phyloP scores from a whole-genome alignment of 2,888 invertebrate species.

The Aricia artaxerxes region DNA sequence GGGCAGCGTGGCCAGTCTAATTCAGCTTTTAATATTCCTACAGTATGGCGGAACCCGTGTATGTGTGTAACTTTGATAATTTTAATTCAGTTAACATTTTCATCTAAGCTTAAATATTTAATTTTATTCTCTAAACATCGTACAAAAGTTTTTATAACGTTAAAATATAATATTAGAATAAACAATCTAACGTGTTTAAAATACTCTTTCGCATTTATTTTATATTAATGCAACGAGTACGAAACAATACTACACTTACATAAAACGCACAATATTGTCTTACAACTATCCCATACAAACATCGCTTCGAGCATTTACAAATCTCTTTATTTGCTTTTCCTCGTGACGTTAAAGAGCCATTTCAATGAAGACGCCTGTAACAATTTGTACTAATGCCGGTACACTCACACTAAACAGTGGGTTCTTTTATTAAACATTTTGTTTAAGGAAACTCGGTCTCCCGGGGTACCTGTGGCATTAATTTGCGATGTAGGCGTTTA shows the following conservation, averaged over 20 bases:
- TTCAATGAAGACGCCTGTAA: conserved; percentile 55
- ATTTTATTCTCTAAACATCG: background rate
- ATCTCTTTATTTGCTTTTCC: conserved; percentile 38
- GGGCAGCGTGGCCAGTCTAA: conserved; percentile 65
- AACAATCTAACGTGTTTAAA: background rate
- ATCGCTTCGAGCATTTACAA: conserved; percentile 6
- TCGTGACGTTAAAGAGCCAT: conserved; percentile 35
- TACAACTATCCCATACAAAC: conserved; percentile 9
- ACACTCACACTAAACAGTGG: conserved; percentile 57
- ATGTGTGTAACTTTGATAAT: conserved; percentile 62
- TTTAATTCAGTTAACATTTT: conserved; percentile 37
- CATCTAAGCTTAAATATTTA: background rate
- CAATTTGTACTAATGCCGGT: conserved; percentile 59
- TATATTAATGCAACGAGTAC: background rate
- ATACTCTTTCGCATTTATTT: background rate
- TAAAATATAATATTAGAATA: background rate
- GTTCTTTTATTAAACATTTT: conserved; percentile 73
- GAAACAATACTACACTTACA: background rate
- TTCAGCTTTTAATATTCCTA: conserved; percentile 72
- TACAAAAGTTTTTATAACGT: background rate
- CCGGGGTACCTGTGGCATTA: conserved; percentile 74
- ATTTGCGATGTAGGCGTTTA: conserved; percentile 57
- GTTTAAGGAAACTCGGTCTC: conserved; percentile 67
- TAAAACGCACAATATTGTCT: background rate
- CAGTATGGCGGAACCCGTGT: conserved; percentile 58